A percentile compares a stretch with the other conserved stretches of the same genome.
Conservation (phyloP, 2,888 invertebrate species). For the Mesochorus sp. region DNA sequence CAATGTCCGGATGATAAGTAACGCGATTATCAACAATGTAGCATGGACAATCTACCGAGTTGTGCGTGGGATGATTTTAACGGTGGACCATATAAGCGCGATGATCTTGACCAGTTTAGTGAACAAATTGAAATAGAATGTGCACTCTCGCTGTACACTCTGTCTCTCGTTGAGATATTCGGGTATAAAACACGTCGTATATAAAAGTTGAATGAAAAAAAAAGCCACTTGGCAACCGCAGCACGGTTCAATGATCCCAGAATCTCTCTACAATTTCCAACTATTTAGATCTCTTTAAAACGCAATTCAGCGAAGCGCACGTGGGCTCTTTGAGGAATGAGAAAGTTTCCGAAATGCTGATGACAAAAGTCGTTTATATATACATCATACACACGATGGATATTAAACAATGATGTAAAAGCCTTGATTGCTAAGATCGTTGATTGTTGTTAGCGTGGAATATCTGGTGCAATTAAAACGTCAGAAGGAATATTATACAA, state of each 20-base stretch:
- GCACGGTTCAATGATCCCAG: slow-evolving; percentile 41
- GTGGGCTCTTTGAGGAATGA: background rate
- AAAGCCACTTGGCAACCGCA: slow-evolving; percentile 41
- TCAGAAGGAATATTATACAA: background rate
- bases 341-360: background rate
- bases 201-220: slow-evolving; percentile 3
- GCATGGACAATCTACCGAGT: slow-evolving; percentile 10
- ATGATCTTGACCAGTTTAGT: slow-evolving; percentile 30
- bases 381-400: too few species aligned
- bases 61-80: background rate
- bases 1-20: slow-evolving; percentile 15
- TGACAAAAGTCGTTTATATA: slow-evolving; percentile 10
- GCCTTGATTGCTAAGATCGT: background rate
- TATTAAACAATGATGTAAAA: too few species aligned
- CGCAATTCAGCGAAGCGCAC: background rate
- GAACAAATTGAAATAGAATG: slow-evolving; percentile 21
- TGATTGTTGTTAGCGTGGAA: background rate
- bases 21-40: slow-evolving; percentile 38
- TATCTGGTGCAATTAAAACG: background rate
- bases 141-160: too few species aligned
- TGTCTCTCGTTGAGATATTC: slow-evolving; percentile 27
- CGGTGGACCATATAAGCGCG: background rate
- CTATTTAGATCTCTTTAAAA: slow-evolving; percentile 20
- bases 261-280: slow-evolving; percentile 23
- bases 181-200: slow-evolving; percentile 19